phyloP scores from a whole-genome alignment of 2,797 vertebrate species.

The Acanthopagrus latus region DNA sequence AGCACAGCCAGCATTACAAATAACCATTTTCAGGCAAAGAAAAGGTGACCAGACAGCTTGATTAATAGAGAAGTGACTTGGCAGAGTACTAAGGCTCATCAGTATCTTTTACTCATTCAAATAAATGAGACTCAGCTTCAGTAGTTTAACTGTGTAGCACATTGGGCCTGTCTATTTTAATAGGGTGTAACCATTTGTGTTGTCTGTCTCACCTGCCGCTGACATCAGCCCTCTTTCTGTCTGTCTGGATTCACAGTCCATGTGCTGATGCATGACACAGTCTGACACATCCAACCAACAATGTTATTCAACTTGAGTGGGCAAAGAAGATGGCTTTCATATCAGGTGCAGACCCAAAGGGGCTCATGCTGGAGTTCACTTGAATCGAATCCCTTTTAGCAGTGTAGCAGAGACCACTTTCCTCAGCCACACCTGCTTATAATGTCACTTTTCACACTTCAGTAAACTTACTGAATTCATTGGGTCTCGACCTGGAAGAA shows the following conservation, averaged over 20 bases:
- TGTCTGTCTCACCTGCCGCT: conserved; percentile 10
- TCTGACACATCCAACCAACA: conserved; percentile 4
- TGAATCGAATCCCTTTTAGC: background rate
- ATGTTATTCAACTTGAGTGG: conserved; percentile 24
- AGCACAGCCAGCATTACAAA: conserved; percentile 24
- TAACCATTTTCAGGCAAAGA: background rate
- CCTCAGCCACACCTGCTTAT: background rate
- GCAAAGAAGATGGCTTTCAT: conserved; percentile 17
- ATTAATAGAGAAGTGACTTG: conserved; percentile 39
- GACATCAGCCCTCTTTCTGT: background rate
- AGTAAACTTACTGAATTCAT: conserved; percentile 1
- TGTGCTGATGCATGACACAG: conserved; percentile 7
- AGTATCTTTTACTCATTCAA: conserved; percentile 20
- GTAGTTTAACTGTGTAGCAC: background rate
- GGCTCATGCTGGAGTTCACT: conserved; percentile 5
- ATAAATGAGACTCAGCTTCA: conserved; percentile 24
- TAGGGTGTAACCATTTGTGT: conserved; percentile 2
- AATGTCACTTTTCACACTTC: conserved; percentile 13
- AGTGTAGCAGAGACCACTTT: conserved; percentile 4
- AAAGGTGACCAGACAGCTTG: conserved; percentile 16
- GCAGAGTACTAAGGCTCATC: conserved; percentile 23
- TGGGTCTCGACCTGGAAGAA: background rate
- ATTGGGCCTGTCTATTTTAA: background rate
- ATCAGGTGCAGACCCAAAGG: conserved; percentile 14
- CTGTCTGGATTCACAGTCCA: background rate